phyloP scores from a whole-genome alignment of 2,113 vertebrate genomes.

The Mugil cephalus region DNA sequence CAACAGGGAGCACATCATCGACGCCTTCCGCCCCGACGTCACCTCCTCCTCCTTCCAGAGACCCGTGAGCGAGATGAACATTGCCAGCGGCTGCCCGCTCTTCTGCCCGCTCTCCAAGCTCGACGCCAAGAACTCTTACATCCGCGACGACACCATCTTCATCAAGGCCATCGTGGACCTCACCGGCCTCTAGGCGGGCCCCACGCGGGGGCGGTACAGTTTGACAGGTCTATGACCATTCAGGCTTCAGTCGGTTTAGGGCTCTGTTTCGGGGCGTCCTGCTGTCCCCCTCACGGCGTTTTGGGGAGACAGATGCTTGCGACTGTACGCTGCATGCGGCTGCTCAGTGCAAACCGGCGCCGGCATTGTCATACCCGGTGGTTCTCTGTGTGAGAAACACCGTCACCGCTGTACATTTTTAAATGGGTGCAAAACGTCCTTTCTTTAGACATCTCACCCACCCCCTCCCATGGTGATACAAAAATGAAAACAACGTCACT shows the following conservation, averaged over 20 bases:
- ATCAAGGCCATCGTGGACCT: slow-evolving; percentile 98
- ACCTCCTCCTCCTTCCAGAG: slow-evolving; percentile 96
- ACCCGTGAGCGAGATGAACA: slow-evolving; percentile 96
- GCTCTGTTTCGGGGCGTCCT: slow-evolving; percentile 44
- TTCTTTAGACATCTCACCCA: slow-evolving; percentile 38
- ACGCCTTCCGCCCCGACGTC: slow-evolving; percentile 94
- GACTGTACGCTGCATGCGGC: slow-evolving; percentile 54
- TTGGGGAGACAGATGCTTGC: slow-evolving; percentile 55
- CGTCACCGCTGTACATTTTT: slow-evolving; percentile 60
- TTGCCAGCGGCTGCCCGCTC: slow-evolving; percentile 96
- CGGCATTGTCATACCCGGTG: slow-evolving; percentile 33
- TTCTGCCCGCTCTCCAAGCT: slow-evolving; percentile 95
- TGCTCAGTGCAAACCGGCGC: slow-evolving; percentile 42
- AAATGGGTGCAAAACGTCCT: slow-evolving; percentile 51
- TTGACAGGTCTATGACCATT: slow-evolving; percentile 65
- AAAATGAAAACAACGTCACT: neutral
- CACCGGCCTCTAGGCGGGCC: slow-evolving; percentile 88
- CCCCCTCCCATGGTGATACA: slow-evolving; percentile 10
- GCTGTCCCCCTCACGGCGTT: slow-evolving; percentile 54
- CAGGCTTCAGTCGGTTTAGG: slow-evolving; percentile 54
- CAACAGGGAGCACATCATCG: slow-evolving; percentile 96
- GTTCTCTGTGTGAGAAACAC: slow-evolving; percentile 30
- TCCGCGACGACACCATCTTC: slow-evolving; percentile 96
- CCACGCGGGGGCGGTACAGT: slow-evolving; percentile 1
- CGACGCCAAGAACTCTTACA: slow-evolving; percentile 93